Conservation (phyloP, 2,797 vertebrate genomes). For the Merluccius polli region DNA sequence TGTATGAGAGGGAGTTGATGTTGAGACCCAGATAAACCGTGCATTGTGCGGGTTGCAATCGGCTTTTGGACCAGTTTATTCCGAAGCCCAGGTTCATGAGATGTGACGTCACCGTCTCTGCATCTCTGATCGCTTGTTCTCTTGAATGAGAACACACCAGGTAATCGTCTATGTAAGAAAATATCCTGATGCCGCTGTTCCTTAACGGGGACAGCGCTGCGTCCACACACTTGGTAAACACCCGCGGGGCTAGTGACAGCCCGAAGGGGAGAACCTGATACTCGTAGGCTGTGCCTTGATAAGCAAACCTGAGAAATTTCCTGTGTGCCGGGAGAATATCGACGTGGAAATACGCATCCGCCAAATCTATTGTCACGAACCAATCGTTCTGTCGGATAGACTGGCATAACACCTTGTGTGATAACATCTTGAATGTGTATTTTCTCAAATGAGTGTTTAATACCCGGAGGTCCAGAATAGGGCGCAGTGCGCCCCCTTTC, state of each 20-base stretch:
- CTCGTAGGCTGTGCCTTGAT: no score
- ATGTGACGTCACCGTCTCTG: neutral
- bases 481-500: no score
- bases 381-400: slow-evolving; percentile 4
- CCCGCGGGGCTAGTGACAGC: no score
- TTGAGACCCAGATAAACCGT: slow-evolving; percentile 6
- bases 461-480: no score
- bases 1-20: neutral
- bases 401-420: slow-evolving; percentile 3
- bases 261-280: no score
- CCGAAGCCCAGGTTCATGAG: slow-evolving; percentile 18
- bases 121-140: slow-evolving; percentile 5
- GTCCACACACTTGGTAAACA: slow-evolving; percentile 23
- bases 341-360: no score
- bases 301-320: no score
- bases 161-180: no score
- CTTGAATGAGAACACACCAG: no score
- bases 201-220: slow-evolving; percentile 2
- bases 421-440: neutral
- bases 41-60: neutral
- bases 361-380: slow-evolving; percentile 8
- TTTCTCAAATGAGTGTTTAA: no score
- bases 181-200: no score
- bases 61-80: slow-evolving; percentile 14
- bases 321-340: no score